Evolutionary conservation across 2,888 invertebrate genomes (phyloP), one percentile per base, ranked within the genome.

Genomic region (Ophion obscuratus): DNA sequence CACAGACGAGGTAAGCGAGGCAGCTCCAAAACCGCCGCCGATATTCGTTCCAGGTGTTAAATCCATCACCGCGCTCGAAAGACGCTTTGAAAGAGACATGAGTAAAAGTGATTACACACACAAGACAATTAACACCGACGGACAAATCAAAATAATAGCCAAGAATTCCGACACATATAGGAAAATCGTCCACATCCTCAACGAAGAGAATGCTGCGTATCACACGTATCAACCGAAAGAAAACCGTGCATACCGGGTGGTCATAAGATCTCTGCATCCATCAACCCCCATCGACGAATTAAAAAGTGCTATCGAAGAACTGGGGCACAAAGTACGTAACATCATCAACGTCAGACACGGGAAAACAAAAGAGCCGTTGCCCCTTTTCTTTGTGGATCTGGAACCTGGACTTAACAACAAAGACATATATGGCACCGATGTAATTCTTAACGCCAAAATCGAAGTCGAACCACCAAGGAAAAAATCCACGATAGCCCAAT

Each of bases 381-480:
- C 89, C 11, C 70, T 90, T 10, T 90, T 89, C 76, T 89, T 84
- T 53, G 80, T 89, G 2, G 89, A 90, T 64, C 74, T 90, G 14
- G 86, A 89, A 78, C 88, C 88, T 20, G 79, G 82, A 17, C 83
- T 71, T 0, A 90, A 91, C 84, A 88, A 89, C 81, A 89, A 88
- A 81, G 80, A 86, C 0, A 88, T 88, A 10, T 89, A 88, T 59
- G 68, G 86, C n/a, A 68, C 87, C 14, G 75, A 82, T 31, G 24
- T 40, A n/a, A 64, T 89, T 17, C 80, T 87, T 7, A 89, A 89
- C 76, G 81, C 75, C 20, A 82, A 73, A 71, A 92, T 95, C 0
- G 90, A 80, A 62, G 86, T 95, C 74, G 94, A 95, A 88, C 92
- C 92, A 7, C 94, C 94, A 1, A 84, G 89, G 17, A 36, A 53